Evolutionary conservation across 2,113 vertebrate genomes (phyloP).

Genomic region (Gasterosteus aculeatus): DNA sequence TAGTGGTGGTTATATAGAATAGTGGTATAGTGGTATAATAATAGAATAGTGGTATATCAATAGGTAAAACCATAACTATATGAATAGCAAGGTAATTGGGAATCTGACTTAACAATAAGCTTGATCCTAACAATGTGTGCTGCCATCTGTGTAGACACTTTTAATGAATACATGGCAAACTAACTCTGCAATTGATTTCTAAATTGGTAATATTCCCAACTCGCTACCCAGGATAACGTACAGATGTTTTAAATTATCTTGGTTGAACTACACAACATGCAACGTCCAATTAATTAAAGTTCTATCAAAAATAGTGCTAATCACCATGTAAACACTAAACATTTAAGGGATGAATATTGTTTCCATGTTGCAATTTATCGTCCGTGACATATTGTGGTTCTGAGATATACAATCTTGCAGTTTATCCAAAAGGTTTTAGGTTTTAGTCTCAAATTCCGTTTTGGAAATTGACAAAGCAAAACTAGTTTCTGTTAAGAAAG

Average conservation of each 20-base stretch:
- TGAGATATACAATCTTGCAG: neutral
- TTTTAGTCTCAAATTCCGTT: neutral
- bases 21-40: no score
- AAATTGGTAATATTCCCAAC: slow-evolving; percentile 46
- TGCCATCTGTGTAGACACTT: slow-evolving; percentile 51
- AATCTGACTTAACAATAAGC: slow-evolving; percentile 54
- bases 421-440: slow-evolving; percentile 1
- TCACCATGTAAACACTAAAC: neutral
- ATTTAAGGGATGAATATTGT: neutral
- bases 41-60: slow-evolving; percentile 9
- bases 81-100: slow-evolving; percentile 57
- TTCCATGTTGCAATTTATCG: neutral
- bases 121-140: slow-evolving; percentile 33
- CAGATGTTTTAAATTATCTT: slow-evolving; percentile 2
- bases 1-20: no score
- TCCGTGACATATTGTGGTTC: neutral
- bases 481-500: neutral
- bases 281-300: neutral
- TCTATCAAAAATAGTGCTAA: slow-evolving; percentile 1
- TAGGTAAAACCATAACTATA: slow-evolving; percentile 35
- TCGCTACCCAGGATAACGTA: neutral
- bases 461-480: neutral
- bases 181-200: slow-evolving; percentile 51
- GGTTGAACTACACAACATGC: neutral
- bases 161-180: slow-evolving; percentile 62